phyloP scores from a whole-genome alignment of 2,113 vertebrate species.

The Burhinus bistriatus region DNA sequence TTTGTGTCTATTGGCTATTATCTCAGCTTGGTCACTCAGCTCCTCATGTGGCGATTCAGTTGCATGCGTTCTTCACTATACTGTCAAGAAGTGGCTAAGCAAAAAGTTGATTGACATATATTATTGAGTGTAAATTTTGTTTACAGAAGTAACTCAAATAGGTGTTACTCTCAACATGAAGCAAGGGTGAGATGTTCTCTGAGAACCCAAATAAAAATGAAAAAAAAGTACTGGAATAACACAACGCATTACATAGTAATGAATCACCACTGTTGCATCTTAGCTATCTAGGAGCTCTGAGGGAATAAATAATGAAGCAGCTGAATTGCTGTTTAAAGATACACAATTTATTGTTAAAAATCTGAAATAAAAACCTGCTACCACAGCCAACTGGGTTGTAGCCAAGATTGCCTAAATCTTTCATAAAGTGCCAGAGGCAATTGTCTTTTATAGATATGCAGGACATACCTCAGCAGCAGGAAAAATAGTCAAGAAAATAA shows the following conservation, averaged over 20 bases:
- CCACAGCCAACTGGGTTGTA: background rate
- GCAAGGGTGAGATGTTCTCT: background rate
- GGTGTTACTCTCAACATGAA: background rate
- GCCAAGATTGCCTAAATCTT: background rate
- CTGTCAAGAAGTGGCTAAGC: background rate
- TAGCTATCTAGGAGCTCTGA: background rate
- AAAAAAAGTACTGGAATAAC: background rate
- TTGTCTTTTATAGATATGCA: background rate
- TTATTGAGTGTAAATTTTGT: background rate
- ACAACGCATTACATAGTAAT: background rate
- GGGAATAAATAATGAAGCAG: background rate
- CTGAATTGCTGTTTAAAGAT: background rate
- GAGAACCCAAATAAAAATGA: background rate
- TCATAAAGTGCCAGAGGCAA: background rate
- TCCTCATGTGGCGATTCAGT: background rate
- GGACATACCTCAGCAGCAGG: background rate
- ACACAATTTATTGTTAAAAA: slow-evolving; percentile 10
- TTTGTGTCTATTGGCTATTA: background rate
- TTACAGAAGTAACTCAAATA: background rate
- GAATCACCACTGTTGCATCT: background rate
- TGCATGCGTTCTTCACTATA: background rate
- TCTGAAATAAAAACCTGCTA: background rate
- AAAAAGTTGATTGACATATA: background rate
- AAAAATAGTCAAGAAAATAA: slow-evolving; percentile 4
- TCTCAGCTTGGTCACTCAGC: background rate